Conservation (phyloP, 2,113 vertebrate species). For the Colaptes auratus region DNA sequence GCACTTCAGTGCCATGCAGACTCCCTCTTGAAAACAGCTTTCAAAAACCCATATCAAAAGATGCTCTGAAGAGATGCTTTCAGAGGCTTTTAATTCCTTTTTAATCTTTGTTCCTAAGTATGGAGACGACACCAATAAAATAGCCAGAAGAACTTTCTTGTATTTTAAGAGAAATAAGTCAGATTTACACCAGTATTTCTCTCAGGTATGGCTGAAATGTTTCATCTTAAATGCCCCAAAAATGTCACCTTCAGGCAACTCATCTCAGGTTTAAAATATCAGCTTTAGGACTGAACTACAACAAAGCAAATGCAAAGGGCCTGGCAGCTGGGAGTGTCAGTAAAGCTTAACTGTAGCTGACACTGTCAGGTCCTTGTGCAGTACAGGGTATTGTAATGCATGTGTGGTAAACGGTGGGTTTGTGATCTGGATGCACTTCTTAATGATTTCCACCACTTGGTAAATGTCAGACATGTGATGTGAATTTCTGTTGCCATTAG, state of each 20-base stretch:
- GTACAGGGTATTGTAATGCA: not conserved
- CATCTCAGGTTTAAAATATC: not conserved
- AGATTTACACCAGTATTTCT: not conserved
- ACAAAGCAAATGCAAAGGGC: not conserved
- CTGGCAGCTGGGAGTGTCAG: not conserved
- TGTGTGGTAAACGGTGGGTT: accelerated
- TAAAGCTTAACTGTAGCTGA: not conserved
- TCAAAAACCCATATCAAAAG: not conserved
- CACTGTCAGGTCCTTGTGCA: not conserved
- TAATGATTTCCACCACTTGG: not conserved
- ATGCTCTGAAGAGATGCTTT: not conserved
- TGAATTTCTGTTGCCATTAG: not conserved
- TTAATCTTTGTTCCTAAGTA: not conserved
- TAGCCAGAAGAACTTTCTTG: not conserved
- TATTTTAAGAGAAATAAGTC: not conserved
- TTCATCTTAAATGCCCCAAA: not conserved
- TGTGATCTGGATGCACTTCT: not conserved
- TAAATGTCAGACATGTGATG: not conserved
- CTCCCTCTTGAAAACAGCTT: not conserved
- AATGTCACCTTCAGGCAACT: not conserved
- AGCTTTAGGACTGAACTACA: not conserved
- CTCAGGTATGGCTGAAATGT: not conserved
- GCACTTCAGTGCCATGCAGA: not conserved
- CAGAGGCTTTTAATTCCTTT: slow-evolving; percentile 5
- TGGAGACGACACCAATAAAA: not conserved